phyloP scores from a whole-genome alignment of 1,140 invertebrate genomes.

The Brachionus asplanchnoidis region DNA sequence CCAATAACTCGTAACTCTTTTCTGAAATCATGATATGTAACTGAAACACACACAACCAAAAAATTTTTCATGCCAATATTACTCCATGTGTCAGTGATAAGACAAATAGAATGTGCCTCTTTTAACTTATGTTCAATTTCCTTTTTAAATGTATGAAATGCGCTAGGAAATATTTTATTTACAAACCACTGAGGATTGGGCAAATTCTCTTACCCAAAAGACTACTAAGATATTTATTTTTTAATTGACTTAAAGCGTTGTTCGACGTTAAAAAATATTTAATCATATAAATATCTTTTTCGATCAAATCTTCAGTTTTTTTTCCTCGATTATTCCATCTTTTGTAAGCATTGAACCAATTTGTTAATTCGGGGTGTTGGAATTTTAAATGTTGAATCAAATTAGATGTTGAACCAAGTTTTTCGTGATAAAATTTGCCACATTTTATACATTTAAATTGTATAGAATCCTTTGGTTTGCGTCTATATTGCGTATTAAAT shows the following conservation, averaged over 20 bases:
- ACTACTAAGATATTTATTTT: neutral
- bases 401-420: neutral
- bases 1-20: neutral
- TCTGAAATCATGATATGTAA: neutral
- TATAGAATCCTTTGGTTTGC: neutral
- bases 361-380: neutral
- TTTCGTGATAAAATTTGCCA: neutral
- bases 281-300: neutral
- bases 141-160: neutral
- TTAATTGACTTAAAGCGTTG: neutral
- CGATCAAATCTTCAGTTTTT: neutral
- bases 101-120: neutral
- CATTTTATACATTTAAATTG: neutral
- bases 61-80: neutral
- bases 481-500: neutral
- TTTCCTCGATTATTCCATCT: neutral
- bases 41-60: neutral
- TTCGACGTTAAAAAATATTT: neutral
- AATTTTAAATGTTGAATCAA: neutral
- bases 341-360: neutral
- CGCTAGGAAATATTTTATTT: neutral
- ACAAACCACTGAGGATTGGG: neutral
- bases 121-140: slow-evolving; percentile 1
- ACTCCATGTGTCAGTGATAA: neutral
- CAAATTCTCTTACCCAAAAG: neutral